These are phyloP conservation scores for Cheirogaleus medius DNA, from an alignment of 2,113 vertebrate genomes.

Conservation along the genomic window DNA sequence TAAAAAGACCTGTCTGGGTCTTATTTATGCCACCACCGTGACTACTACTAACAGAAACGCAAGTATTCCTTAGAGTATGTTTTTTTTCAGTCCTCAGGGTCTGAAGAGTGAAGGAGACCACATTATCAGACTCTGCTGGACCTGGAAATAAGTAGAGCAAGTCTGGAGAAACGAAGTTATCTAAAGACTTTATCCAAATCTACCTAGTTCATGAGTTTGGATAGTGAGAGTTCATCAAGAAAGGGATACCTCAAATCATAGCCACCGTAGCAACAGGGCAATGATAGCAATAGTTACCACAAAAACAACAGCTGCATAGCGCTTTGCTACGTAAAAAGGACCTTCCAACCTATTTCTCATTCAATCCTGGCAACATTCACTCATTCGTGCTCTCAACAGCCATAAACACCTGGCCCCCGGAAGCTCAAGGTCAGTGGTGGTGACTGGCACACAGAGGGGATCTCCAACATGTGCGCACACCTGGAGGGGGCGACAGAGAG, in stretches of 20 bases:
- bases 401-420: not conserved
- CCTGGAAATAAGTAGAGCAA: accelerated
- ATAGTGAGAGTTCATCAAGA: not conserved
- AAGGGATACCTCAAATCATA: not conserved
- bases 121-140: not conserved
- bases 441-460: not conserved
- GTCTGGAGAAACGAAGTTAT: not conserved
- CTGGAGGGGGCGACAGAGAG: too few species aligned
- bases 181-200: not conserved
- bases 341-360: not conserved
- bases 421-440: not conserved
- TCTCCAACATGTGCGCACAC: not conserved
- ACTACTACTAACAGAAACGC: not conserved
- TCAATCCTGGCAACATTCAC: not conserved
- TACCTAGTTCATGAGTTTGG: not conserved
- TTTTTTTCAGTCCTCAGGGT: not conserved
- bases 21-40: not conserved
- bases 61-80: not conserved
- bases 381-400: not conserved
- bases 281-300: not conserved
- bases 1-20: not conserved
- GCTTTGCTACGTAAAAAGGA: not conserved
- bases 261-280: not conserved
- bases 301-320: not conserved
- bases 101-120: not conserved